These are phyloP conservation scores for Phoeniculus purpureus DNA, from an alignment of 2,797 vertebrate species.

Conservation along the genomic window DNA sequence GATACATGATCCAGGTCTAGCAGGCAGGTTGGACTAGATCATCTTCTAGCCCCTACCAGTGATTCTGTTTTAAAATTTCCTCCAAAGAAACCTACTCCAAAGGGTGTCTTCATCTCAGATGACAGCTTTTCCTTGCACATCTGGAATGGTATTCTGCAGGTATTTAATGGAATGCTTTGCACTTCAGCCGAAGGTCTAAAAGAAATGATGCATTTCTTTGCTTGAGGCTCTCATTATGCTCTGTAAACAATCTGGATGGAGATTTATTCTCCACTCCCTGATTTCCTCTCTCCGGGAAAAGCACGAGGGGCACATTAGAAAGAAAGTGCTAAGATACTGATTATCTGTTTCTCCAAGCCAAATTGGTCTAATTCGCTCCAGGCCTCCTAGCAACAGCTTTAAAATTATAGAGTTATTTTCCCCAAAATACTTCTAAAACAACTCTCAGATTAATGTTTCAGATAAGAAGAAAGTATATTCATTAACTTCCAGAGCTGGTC, in stretches of 20 bases:
- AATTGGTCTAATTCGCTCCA: constrained; percentile 45
- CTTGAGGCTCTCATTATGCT: constrained; percentile 50
- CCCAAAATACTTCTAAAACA: constrained; percentile 38
- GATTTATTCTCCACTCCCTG: constrained; percentile 53
- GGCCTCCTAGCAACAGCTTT: constrained; percentile 59
- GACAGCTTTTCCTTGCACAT: background rate
- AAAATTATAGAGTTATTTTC: constrained; percentile 42
- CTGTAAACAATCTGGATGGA: constrained; percentile 54
- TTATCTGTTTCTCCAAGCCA: constrained; percentile 43
- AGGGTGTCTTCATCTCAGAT: background rate
- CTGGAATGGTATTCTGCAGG: rapidly evolving
- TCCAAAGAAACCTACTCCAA: background rate
- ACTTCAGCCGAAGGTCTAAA: constrained; percentile 29
- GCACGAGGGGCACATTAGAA: background rate
- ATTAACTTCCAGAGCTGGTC: constrained; percentile 11
- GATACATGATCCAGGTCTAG: background rate
- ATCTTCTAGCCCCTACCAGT: too few species aligned
- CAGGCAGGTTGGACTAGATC: too few species aligned
- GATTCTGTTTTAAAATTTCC: background rate
- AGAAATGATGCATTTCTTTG: constrained; percentile 29
- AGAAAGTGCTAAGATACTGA: constrained; percentile 19
- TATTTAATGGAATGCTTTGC: background rate
- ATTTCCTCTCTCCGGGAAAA: background rate
- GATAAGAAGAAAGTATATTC: constrained; percentile 30
- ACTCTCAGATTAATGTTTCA: constrained; percentile 43